Base-by-base conservation (phyloP, 2,113 vertebrate species). In the Coturnix japonica region DNA sequence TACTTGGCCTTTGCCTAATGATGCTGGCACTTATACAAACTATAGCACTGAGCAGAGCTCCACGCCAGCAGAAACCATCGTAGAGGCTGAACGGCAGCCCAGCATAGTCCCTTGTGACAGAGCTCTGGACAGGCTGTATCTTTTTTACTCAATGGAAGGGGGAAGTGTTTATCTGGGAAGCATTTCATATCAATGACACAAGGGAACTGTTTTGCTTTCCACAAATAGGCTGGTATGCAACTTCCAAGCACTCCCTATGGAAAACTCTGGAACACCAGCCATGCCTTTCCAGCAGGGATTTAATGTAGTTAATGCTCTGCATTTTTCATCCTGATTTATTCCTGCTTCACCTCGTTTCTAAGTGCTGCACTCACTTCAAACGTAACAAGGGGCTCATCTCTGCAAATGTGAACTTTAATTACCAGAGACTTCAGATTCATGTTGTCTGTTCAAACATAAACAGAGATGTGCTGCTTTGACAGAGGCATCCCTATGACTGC, bases 101-200 rank as follows among this genome's bases (percentile, higher is more conserved):
- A 31, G 46, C 18, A 43, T 18, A 57, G 61, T 74, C 80, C 76
- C 73, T 46, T 75, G 73, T 47, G 81, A 72, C 33, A 49, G 37
- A 71, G 67, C 53, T 73, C 87, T 41, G 66, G 57, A 66, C 47
- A 83, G 60, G 49, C 85, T 77, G 87, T 89, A 89, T 91, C 6
- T 0, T 81, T 96, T 95, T 95, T 61, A 85, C 69, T 89, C 85
- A 81, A 49, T 91, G 76, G 81, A 94, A 44, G 28, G 8, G 57
- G 59, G 67, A 89, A 83, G 33, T 93, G 89, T 95, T 94, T 96
- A 89, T 94, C 85, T 97, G 87, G 93, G 94, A 94, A 90, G 51
- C 1, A 0, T 78, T 95, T 96, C 81, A 94, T 56, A 60, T 86
- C 69, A 86, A 5, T 20, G 85, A 96, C 94, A 95, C 91, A 67